Percentiles rank a stretch among this genome's conserved stretches.
These are phyloP conservation scores for Monopterus albus DNA, from an alignment of 2,113 vertebrate species.

Conservation along the genomic window DNA sequence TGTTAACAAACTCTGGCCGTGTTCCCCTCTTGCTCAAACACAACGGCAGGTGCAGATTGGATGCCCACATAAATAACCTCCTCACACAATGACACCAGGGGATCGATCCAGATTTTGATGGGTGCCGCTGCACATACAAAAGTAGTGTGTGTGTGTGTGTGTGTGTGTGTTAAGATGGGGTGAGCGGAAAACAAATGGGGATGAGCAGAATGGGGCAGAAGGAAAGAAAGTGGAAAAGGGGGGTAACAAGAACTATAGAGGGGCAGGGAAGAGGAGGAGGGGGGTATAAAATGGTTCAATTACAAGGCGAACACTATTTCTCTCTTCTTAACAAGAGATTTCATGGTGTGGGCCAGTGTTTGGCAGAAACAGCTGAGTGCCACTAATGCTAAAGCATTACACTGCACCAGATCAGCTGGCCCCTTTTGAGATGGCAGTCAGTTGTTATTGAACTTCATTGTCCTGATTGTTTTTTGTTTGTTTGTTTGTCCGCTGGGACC, in stretches of 20 bases:
- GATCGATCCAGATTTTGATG: conserved; percentile 99
- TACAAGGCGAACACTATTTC: conserved; percentile 99
- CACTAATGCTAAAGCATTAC: conserved; percentile 93
- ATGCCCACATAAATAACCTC: conserved; percentile 99
- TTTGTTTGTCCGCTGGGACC: conserved; percentile 95
- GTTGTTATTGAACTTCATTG: conserved; percentile 99
- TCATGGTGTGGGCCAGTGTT: conserved; percentile 94
- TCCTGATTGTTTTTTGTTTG: conserved; percentile 91
- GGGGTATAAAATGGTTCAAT: conserved; percentile 98
- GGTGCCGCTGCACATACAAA: conserved; percentile 90
- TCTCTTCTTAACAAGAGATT: conserved; percentile 99
- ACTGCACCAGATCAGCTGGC: conserved; percentile 87
- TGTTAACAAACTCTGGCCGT: conserved; percentile 99
- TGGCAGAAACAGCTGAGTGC: conserved; percentile 96
- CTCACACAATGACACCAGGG: conserved; percentile 91
- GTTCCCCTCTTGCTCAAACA: conserved; percentile 95
- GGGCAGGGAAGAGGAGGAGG: conserved; percentile 58
- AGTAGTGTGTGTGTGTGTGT: conserved; percentile 59
- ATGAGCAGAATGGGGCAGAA: conserved; percentile 59
- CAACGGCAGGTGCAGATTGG: conserved; percentile 98
- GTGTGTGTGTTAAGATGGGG: conserved; percentile 40
- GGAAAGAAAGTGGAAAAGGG: conserved; percentile 63
- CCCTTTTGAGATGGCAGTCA: conserved; percentile 87
- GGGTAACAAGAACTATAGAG: conserved; percentile 66
- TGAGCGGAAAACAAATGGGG: conserved; percentile 66